phyloP scores from a whole-genome alignment of 2,888 invertebrate genomes.

The Drosophila stalkeri region DNA sequence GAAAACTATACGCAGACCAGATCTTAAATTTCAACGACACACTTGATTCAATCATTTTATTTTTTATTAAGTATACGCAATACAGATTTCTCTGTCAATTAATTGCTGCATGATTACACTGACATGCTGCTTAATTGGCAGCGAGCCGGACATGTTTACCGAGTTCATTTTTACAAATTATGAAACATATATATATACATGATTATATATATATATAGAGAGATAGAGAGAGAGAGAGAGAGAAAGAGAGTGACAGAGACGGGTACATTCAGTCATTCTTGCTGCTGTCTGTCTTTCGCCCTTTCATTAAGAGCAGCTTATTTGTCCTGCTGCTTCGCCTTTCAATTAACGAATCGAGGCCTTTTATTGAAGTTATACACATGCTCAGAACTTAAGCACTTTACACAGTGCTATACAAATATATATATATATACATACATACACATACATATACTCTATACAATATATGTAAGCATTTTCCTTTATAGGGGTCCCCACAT shows the following conservation, averaged over 20 bases:
- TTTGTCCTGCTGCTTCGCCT: conserved; percentile 19
- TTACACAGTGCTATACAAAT: not conserved
- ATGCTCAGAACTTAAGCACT: conserved; percentile 7
- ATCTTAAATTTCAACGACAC: not conserved
- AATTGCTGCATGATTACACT: conserved; percentile 1
- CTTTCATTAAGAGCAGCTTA: conserved; percentile 38
- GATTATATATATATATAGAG: not conserved
- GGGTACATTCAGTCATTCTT: not conserved
- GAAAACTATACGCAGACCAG: not conserved
- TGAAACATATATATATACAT: conserved; percentile 8
- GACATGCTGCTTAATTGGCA: conserved; percentile 22
- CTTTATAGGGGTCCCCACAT: conserved; percentile 13
- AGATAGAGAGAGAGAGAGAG: not conserved
- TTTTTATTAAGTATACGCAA: not conserved
- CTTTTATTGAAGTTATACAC: conserved; percentile 62
- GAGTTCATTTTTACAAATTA: conserved; percentile 26
- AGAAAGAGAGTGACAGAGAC: not conserved
- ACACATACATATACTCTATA: too few relatives aligned
- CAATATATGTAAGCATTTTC: not conserved
- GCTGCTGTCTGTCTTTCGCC: not conserved
- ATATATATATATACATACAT: not conserved
- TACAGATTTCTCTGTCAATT: conserved; percentile 1
- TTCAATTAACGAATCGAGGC: conserved; percentile 70
- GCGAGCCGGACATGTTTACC: not conserved
- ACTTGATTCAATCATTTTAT: not conserved